Conservation (phyloP, 2,888 invertebrate species). For the Cataglyphis rosenhaueri region DNA sequence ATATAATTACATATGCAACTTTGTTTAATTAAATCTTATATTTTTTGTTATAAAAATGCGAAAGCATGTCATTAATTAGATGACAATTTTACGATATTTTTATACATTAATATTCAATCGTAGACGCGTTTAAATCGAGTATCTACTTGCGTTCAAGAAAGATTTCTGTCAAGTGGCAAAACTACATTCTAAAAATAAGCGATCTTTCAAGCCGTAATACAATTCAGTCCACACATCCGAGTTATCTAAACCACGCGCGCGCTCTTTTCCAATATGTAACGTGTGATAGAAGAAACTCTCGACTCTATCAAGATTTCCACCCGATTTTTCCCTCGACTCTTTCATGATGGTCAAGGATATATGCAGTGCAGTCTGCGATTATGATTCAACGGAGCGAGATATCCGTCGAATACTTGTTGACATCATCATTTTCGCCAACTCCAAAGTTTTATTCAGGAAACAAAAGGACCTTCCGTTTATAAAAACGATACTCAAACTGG, state of each 20-base stretch:
- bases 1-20: background rate
- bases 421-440: slow-evolving; percentile 15
- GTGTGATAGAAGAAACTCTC: slow-evolving; percentile 10
- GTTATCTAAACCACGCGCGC: background rate
- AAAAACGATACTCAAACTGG: slow-evolving; percentile 19
- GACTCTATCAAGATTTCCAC: slow-evolving; percentile 11
- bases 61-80: background rate
- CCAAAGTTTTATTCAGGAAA: slow-evolving; percentile 24
- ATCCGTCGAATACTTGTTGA: slow-evolving; percentile 14
- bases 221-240: slow-evolving; percentile 10
- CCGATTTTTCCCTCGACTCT: slow-evolving; percentile 15
- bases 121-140: background rate
- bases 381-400: slow-evolving; percentile 35
- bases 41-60: background rate
- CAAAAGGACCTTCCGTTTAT: slow-evolving; percentile 16
- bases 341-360: background rate
- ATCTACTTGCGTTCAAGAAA: slow-evolving; percentile 22
- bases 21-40: background rate
- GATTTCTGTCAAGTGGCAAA: slow-evolving; percentile 5
- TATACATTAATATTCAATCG: background rate
- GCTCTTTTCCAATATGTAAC: background rate
- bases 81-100: background rate
- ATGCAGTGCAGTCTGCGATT: background rate
- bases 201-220: slow-evolving; percentile 16
- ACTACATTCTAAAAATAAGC: slow-evolving; percentile 20